Evolutionary conservation across 2,797 vertebrate genomes (phyloP).

Genomic region (Hoplostethus mediterraneus): DNA sequence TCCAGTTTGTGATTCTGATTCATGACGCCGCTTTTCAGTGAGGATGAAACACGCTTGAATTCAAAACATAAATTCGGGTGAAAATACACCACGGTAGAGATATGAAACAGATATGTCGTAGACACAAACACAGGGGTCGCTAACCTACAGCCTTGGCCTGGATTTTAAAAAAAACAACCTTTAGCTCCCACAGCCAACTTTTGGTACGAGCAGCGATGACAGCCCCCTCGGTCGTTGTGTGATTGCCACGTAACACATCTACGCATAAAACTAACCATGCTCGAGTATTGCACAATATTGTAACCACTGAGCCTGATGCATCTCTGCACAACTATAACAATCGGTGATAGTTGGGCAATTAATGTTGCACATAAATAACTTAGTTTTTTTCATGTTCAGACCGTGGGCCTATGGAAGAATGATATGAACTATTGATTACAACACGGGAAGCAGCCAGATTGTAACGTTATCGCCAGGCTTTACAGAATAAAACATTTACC

Average conservation of each 20-base stretch:
- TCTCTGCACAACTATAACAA: not conserved
- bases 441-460: constrained; percentile 45
- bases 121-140: accelerated
- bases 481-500: not conserved
- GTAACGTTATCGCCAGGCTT: constrained; percentile 15
- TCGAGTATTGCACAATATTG: constrained; percentile 49
- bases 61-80: not conserved
- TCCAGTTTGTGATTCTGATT: not conserved
- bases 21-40: constrained; percentile 48
- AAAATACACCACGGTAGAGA: constrained; percentile 1
- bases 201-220: constrained; percentile 59
- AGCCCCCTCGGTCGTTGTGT: constrained; percentile 70
- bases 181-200: constrained; percentile 39
- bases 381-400: not conserved
- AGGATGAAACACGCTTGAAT: constrained; percentile 30
- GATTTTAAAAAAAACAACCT: not conserved
- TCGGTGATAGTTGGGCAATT: accelerated
- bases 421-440: constrained; percentile 33
- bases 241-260: constrained; percentile 90
- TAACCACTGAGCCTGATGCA: not conserved
- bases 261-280: constrained; percentile 62
- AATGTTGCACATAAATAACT: constrained; percentile 12
- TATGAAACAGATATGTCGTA: accelerated
- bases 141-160: too few species aligned
- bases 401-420: constrained; percentile 14